Base-by-base conservation (phyloP, 2,888 invertebrate species). In the Caenorhabditis sulstoni region DNA sequence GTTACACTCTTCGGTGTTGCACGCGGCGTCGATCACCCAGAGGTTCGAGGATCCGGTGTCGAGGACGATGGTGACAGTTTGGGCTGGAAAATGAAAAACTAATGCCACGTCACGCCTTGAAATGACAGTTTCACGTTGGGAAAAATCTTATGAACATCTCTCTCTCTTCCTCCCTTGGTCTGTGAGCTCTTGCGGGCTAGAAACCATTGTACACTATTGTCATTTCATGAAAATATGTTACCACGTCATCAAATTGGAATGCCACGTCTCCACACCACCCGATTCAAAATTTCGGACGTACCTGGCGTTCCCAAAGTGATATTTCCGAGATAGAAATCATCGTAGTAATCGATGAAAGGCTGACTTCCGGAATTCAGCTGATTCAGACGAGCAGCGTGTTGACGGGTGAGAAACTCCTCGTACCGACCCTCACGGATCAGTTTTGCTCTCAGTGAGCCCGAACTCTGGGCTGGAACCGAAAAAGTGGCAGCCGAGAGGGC, bases 271-370 rank as follows among this genome's bases (percentile, higher is more conserved):
- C n/a, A n/a, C n/a, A n/a, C n/a, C n/a, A n/a, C n/a, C n/a, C n/a
- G n/a, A n/a, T n/a, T n/a, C 29, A 29, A 29, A 29, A 29, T 7
- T 29, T 5, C 29, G 29, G 29, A 5, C 3, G 29, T 29, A 86
- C 83, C 58, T 75, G 58, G 23, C 44, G 81, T 83, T 44, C 83
- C 92, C 91, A 98, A 95, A 5, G 86, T 78, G 50, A 92, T 92
- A 29, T 85, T 90, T 29, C 92, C 92, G 88, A 91, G 92, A 85
- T 92, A 92, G 82, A 92, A 78, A 29, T 81, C 81, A 41, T 81
- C 81, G 39, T 65, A 70, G 47, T 65, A 81, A 49, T 81, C 81
- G 47, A 70, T 70, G 37, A 78, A 39, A 9, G 50, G 52, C 44
- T 70, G 70, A 9, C 3, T n/a, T 1, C 41, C 53, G 8, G 64